A percentile compares a stretch with the other conserved stretches of the same genome.
Conservation (phyloP, 2,797 vertebrate species). For the Anas acuta region DNA sequence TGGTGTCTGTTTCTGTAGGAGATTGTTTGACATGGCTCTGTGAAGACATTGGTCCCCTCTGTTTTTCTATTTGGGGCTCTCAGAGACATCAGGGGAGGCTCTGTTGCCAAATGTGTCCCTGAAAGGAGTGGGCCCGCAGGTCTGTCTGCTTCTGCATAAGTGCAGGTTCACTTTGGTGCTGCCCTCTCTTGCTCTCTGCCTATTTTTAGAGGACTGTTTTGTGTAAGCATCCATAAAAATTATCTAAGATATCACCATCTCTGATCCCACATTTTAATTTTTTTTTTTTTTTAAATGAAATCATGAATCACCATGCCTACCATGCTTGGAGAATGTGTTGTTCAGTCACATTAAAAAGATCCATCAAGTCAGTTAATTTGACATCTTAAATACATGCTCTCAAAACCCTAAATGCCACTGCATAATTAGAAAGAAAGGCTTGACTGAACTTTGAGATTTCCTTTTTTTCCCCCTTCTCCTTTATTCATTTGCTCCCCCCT, state of each 20-base stretch:
- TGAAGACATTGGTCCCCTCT: background rate
- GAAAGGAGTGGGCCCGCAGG: background rate
- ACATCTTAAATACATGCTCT: slow-evolving; percentile 9
- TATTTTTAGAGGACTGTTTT: slow-evolving; percentile 25
- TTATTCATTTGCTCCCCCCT: background rate
- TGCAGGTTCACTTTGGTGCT: background rate
- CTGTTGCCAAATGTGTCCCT: background rate
- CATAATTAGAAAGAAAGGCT: slow-evolving; percentile 18
- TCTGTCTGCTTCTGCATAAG: background rate
- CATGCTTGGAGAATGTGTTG: background rate
- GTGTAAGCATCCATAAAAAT: background rate
- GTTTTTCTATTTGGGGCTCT: background rate
- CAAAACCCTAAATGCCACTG: slow-evolving; percentile 37
- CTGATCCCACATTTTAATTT: background rate
- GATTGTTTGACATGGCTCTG: background rate
- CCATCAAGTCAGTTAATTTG: slow-evolving; percentile 26
- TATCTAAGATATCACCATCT: background rate
- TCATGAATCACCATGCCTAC: slow-evolving; percentile 25
- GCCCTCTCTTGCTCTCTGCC: background rate
- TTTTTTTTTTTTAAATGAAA: background rate
- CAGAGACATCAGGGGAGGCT: fast-evolving
- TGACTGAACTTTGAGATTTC: slow-evolving; percentile 2
- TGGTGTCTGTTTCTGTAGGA: background rate
- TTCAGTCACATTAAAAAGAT: slow-evolving; percentile 20
- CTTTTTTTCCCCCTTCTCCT: background rate